These are phyloP conservation scores for Microctonus aethiopoides DNA, from an alignment of 2,888 invertebrate species.

Conservation along the genomic window DNA sequence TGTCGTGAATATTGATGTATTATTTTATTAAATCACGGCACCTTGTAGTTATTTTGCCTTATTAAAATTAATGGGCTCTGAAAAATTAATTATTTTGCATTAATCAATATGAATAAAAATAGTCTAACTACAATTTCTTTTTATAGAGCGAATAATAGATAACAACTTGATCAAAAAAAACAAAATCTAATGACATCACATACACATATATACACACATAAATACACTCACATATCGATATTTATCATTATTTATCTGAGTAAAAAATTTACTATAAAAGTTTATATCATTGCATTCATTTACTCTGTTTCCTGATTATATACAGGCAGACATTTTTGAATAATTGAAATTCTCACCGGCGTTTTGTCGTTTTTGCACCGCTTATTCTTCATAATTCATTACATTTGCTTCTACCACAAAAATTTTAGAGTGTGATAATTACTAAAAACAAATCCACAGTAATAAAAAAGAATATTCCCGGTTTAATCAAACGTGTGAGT, in stretches of 20 bases:
- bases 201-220: neutral
- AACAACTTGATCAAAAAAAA: neutral
- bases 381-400: neutral
- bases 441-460: neutral
- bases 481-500: neutral
- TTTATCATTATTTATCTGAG: conserved; percentile 24
- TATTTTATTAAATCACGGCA: neutral
- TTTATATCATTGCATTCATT: conserved; percentile 23
- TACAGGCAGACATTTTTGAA: neutral
- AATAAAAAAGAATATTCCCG: neutral
- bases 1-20: conserved; percentile 1
- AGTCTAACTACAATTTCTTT: neutral
- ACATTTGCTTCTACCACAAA: neutral
- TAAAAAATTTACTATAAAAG: conserved; percentile 8
- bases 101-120: neutral
- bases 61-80: neutral
- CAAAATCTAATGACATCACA: neutral
- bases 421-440: neutral
- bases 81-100: neutral
- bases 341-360: neutral
- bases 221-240: conserved; percentile 34
- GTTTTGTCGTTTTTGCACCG: neutral
- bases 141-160: neutral
- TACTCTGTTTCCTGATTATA: neutral
- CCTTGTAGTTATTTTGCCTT: neutral